Percentiles rank a stretch among this genome's conserved stretches.
Conservation (phyloP, 2,888 invertebrate species). For the Dorcus hopei region DNA sequence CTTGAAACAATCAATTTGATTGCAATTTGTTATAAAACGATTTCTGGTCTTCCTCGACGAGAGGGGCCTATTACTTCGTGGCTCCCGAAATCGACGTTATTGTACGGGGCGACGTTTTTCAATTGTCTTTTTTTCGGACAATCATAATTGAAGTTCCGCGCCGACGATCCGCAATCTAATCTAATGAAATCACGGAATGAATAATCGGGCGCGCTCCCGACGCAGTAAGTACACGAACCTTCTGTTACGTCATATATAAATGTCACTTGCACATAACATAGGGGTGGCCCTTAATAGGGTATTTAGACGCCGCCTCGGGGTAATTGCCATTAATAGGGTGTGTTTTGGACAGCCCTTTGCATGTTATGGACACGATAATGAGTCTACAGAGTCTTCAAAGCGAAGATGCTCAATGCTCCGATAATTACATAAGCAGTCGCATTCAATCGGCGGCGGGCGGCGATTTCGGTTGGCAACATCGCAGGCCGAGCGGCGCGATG, state of each 20-base stretch:
- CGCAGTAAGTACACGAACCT: too few relatives aligned
- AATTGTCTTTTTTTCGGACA: background rate
- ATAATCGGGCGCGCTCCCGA: too few relatives aligned
- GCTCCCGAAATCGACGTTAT: too few relatives aligned
- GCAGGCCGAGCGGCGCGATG: too few relatives aligned
- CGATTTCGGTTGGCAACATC: background rate
- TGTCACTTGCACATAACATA: conserved; percentile 42
- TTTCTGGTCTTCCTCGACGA: too few relatives aligned
- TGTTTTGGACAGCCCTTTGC: conserved; percentile 48
- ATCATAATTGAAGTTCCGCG: too few relatives aligned
- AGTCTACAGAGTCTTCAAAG: conserved; percentile 38
- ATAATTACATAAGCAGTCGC: conserved; percentile 17
- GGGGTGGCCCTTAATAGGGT: conserved; percentile 40
- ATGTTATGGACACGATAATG: conserved; percentile 48
- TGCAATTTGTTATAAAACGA: too few relatives aligned
- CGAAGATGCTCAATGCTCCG: conserved; percentile 26
- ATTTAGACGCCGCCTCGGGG: conserved; percentile 47
- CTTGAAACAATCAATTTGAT: too few relatives aligned
- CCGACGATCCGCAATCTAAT: too few relatives aligned
- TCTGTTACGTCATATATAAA: conserved; percentile 39
- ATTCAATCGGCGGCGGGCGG: background rate
- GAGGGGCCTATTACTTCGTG: too few relatives aligned
- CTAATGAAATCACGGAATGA: too few relatives aligned
- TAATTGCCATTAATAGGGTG: conserved; percentile 47
- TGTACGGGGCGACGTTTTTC: too few relatives aligned